Conservation (phyloP, 2,888 invertebrate species). For the Gymnocheta viridis region DNA sequence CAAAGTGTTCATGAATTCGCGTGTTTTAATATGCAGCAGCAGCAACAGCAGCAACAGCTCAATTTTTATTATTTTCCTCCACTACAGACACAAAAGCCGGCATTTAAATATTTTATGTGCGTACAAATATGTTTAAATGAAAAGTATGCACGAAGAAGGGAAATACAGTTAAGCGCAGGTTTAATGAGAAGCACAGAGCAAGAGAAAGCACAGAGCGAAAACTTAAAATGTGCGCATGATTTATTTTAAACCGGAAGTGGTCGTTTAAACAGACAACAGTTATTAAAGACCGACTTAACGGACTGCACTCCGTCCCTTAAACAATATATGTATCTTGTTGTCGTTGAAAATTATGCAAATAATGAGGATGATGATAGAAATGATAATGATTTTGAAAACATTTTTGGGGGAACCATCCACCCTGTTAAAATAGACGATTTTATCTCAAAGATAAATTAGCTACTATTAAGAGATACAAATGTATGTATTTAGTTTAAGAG, state of each 20-base stretch:
- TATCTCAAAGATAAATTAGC: slow-evolving; percentile 34
- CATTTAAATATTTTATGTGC: slow-evolving; percentile 53
- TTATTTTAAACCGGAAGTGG: slow-evolving; percentile 60
- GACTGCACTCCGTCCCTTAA: background rate
- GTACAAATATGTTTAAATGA: background rate
- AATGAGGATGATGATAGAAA: background rate
- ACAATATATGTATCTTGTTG: background rate
- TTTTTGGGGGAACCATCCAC: background rate
- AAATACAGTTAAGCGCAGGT: slow-evolving; percentile 34
- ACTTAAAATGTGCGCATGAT: slow-evolving; percentile 53
- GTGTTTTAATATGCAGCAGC: slow-evolving; percentile 33
- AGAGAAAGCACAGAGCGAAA: slow-evolving; percentile 19
- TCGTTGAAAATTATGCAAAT: slow-evolving; percentile 15
- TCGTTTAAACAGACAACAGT: slow-evolving; percentile 51
- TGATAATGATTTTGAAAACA: background rate
- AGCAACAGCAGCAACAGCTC: slow-evolving; percentile 63
- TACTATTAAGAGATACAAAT: background rate
- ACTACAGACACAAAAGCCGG: slow-evolving; percentile 48
- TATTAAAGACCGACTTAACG: background rate
- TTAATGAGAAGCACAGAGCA: slow-evolving; percentile 1
- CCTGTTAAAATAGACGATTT: background rate
- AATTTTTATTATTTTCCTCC: slow-evolving; percentile 32
- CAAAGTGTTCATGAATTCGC: slow-evolving; percentile 9
- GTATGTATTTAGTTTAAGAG: background rate
- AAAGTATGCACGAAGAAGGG: background rate